Evolutionary conservation across 1,140 invertebrate genomes (phyloP), one percentile per base, ranked within the genome.

Genomic region (Melipona quadrifasciata): DNA sequence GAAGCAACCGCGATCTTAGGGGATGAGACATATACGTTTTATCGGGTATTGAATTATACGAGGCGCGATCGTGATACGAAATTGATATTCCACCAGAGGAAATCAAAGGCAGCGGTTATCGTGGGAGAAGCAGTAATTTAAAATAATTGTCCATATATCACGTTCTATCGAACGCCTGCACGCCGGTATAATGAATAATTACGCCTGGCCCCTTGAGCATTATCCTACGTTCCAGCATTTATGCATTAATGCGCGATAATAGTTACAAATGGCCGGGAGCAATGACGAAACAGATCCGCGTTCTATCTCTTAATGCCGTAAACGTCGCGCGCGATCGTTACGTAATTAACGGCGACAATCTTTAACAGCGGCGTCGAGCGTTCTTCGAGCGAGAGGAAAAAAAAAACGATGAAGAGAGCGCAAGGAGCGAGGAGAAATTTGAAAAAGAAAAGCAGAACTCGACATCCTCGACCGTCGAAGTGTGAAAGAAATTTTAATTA

Each of bases 71-170:
- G 17, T 16, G 21, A 31, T 21, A 19, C 19, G 65, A 74, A 87
- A 81, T 64, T 72, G 68, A 68, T 70, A 64, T 55, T 65, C 80
- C 53, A 78, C 67, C 19, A 11, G n/a, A 77, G 64, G 58, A 87
- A 81, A 72, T 85, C 74, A 76, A 88, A 64, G 67, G 61, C 21
- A 58, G 47, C 47, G 57, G 55, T 86, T 74, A 89, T 81, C 76
- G 57, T 17, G 34, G 31, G 16, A 19, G 19, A 61, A 14, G 12
- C 83, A 16, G 55, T 87, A 78, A 85, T 71, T 88, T 86, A 86
- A 88, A 57, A 19, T 88, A 88, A 89, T 89, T 82, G 73, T 34
- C 67, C 57, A 61, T 75, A 77, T 71, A 67, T 88, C 57, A 84
- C 24, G 58, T 64, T 67, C 51, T 82, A 76, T 83, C 80, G 47